Evolutionary conservation across 2,113 vertebrate genomes (phyloP).

Genomic region (Gadus chalcogrammus): DNA sequence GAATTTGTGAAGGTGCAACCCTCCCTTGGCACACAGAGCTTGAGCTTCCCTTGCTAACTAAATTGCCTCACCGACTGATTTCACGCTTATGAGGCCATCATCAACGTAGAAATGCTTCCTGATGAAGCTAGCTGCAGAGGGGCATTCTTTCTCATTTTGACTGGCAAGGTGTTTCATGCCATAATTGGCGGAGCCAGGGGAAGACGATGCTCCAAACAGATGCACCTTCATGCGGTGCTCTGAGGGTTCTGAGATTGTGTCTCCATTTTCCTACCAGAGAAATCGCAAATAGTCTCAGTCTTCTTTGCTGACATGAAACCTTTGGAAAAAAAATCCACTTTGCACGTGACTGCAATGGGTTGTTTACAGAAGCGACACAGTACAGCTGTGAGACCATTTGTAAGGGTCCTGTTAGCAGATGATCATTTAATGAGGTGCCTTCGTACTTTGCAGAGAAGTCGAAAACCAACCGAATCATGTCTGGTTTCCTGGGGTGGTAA

Average conservation of each 20-base stretch:
- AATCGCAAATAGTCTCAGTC: neutral
- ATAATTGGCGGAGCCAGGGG: constrained; percentile 17
- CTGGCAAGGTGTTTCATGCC: no score
- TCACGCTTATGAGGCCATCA: constrained; percentile 8
- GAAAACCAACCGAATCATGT: no score
- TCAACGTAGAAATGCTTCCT: neutral
- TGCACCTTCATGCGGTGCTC: neutral
- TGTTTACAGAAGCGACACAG: constrained; percentile 21
- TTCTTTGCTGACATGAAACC: neutral
- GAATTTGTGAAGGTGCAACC: constrained; percentile 19
- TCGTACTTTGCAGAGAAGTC: no score
- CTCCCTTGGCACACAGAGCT: no score
- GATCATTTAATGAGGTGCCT: constrained; percentile 16
- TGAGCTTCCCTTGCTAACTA: neutral
- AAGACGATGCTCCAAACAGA: constrained; percentile 15
- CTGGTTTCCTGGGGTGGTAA: no score
- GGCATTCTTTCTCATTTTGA: neutral
- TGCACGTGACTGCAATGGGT: constrained; percentile 6
- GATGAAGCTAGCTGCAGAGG: neutral
- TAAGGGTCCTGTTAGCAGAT: neutral
- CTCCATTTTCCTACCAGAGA: no score
- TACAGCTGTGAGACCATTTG: constrained; percentile 23
- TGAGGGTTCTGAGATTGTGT: neutral
- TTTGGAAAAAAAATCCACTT: constrained; percentile 11
- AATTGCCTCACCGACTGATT: neutral